These are phyloP conservation scores for Drosophila serrata DNA, from an alignment of 1,140 invertebrate genomes.

Conservation along the genomic window DNA sequence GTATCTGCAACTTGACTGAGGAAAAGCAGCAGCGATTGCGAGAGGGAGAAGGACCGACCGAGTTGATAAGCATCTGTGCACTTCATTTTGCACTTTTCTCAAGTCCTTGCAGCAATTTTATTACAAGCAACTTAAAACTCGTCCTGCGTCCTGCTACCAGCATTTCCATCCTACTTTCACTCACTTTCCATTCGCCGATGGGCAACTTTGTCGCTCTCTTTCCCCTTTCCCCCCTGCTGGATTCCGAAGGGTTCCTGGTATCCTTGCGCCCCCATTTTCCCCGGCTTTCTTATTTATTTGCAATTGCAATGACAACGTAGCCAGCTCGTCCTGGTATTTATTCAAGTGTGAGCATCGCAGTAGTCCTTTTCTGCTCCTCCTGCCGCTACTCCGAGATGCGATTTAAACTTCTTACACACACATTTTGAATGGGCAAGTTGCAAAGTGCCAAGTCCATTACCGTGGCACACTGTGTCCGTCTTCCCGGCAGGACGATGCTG, in stretches of 20 bases:
- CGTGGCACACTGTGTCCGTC: conserved; percentile 47
- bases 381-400: conserved; percentile 57
- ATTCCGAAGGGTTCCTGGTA: conserved; percentile 36
- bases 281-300: conserved; percentile 77
- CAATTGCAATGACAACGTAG: conserved; percentile 76
- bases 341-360: conserved; percentile 76
- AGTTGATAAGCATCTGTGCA: conserved; percentile 79
- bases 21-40: conserved; percentile 32
- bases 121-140: conserved; percentile 80
- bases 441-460: conserved; percentile 82
- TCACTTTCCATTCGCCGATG: conserved; percentile 4
- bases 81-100: conserved; percentile 80
- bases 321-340: conserved; percentile 69
- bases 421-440: conserved; percentile 80
- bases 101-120: conserved; percentile 72
- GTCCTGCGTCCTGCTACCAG: conserved; percentile 15
- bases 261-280: conserved; percentile 36
- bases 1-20: conserved; percentile 45
- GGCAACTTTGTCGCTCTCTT: conserved; percentile 74
- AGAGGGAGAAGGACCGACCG: no score
- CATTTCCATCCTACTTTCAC: not conserved
- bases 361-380: conserved; percentile 17
- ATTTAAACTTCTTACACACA: conserved; percentile 84
- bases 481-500: conserved; percentile 21
- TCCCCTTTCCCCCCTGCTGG: conserved; percentile 13